Conservation (phyloP, 2,888 invertebrate genomes). For the Drosophila paracracens region DNA sequence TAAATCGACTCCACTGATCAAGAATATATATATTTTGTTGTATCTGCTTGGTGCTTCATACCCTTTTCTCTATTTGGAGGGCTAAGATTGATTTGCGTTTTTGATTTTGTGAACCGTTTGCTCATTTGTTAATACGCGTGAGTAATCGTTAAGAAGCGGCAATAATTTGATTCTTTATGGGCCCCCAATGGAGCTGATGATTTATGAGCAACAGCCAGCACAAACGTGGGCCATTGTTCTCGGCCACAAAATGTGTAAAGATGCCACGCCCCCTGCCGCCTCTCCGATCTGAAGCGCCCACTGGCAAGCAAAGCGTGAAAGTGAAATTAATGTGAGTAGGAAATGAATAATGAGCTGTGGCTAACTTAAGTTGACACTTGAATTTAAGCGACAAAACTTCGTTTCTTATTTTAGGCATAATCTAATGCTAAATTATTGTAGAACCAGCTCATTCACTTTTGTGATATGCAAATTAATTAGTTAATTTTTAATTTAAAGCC, state of each 20-base stretch:
- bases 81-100: constrained; percentile 35
- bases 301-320: constrained; percentile 44
- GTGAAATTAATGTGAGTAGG: constrained; percentile 63
- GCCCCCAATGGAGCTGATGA: constrained; percentile 50
- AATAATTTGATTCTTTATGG: constrained; percentile 45
- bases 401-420: constrained; percentile 45
- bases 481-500: constrained; percentile 57
- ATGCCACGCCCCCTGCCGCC: constrained; percentile 11
- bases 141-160: constrained; percentile 59
- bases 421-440: constrained; percentile 49
- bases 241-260: constrained; percentile 56
- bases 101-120: constrained; percentile 61
- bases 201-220: constrained; percentile 54
- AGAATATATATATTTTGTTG: too few relatives aligned
- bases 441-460: constrained; percentile 54
- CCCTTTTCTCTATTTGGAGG: background rate
- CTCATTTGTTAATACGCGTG: constrained; percentile 53
- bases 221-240: constrained; percentile 57
- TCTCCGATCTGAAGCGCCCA: background rate
- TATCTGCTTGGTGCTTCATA: background rate
- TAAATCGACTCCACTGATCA: too few relatives aligned
- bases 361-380: constrained; percentile 16
- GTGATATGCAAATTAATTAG: constrained; percentile 60
- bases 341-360: constrained; percentile 48
- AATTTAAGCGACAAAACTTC: constrained; percentile 36